Evolutionary conservation across 2,113 vertebrate species (phyloP).

Genomic region (Alectura lathami): DNA sequence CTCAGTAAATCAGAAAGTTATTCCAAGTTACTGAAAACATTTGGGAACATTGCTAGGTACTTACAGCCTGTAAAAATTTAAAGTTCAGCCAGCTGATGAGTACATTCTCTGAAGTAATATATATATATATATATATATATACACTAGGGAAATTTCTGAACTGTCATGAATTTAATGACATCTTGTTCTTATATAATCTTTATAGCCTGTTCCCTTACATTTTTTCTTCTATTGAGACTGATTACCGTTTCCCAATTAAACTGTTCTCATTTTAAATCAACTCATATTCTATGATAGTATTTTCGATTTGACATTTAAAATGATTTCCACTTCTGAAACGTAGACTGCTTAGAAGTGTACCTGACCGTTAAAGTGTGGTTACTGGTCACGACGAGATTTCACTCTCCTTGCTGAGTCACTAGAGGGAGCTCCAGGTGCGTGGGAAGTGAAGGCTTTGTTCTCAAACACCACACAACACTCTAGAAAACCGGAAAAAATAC

Average conservation of each 20-base stretch:
- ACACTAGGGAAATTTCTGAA: neutral
- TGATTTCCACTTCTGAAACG: neutral
- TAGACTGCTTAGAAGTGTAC: neutral
- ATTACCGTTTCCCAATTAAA: neutral
- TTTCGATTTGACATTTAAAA: conserved; percentile 18
- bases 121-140: neutral
- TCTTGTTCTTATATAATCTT: neutral
- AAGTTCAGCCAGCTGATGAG: neutral
- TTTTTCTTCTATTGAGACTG: neutral
- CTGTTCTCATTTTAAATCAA: conserved; percentile 13
- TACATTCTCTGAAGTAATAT: neutral
- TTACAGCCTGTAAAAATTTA: neutral
- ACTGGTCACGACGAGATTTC: neutral
- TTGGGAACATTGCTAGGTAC: neutral
- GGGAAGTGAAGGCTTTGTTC: conserved; percentile 30
- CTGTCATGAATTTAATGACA: neutral
- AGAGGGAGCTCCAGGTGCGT: conserved; percentile 79
- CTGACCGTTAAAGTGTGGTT: neutral
- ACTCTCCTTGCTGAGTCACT: conserved; percentile 39
- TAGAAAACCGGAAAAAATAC: neutral
- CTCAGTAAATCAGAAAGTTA: conserved; percentile 29
- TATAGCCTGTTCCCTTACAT: neutral
- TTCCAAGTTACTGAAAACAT: conserved; percentile 22
- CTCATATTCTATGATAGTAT: neutral
- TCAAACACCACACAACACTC: neutral